Evolutionary conservation across 2,888 invertebrate species (phyloP).

Genomic region (Apamea sordens): DNA sequence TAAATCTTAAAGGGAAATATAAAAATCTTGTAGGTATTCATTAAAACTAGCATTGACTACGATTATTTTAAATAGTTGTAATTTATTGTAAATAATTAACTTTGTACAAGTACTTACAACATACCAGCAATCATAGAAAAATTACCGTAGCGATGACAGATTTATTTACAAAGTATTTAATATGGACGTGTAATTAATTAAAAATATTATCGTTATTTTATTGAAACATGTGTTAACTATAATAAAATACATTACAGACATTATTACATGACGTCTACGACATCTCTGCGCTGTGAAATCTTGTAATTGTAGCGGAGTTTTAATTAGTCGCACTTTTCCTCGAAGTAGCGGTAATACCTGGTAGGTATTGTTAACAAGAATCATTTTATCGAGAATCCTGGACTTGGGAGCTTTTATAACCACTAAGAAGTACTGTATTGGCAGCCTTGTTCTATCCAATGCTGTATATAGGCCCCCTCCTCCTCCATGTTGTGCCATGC

Average conservation of each 20-base stretch:
- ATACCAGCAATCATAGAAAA: slow-evolving; percentile 44
- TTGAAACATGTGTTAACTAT: slow-evolving; percentile 20
- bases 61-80: neutral
- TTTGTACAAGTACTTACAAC: slow-evolving; percentile 19
- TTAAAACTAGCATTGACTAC: neutral
- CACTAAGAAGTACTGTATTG: neutral
- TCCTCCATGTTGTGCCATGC: neutral
- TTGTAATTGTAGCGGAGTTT: neutral
- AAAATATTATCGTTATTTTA: slow-evolving; percentile 7
- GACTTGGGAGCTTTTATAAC: neutral
- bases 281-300: neutral
- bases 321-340: neutral
- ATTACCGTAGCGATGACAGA: slow-evolving; percentile 44
- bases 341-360: neutral
- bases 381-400: neutral
- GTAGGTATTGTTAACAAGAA: neutral
- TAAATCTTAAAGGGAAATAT: neutral
- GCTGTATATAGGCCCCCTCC: neutral
- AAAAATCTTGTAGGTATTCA: neutral
- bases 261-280: neutral
- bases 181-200: slow-evolving; percentile 40
- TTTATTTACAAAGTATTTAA: slow-evolving; percentile 42
- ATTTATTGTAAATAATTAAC: slow-evolving; percentile 27
- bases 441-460: neutral
- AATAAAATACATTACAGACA: neutral